Base-by-base conservation (phyloP, 2,797 vertebrate species). In the Cryptoprocta ferox region DNA sequence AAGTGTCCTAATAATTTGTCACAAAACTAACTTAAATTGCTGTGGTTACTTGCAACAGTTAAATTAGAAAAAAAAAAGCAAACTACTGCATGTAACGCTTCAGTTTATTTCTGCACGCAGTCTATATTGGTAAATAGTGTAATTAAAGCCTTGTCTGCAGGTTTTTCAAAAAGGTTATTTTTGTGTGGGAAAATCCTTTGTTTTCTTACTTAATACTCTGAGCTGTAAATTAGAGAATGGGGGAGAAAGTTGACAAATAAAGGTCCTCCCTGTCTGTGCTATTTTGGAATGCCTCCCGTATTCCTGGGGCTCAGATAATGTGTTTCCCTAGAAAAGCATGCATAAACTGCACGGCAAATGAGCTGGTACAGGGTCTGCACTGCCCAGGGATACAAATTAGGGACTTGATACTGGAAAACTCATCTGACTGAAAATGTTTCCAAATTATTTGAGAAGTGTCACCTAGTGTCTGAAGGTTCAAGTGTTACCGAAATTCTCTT, bases 301-400 rank as follows among this genome's bases (percentile, higher is more conserved):
- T 96, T 98, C 96, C 92, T 91, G 73, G 94, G 96, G 94, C 96
- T 98, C 89, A 79, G 89, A 97, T 98, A 98, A 98, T 98, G 94
- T 96, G 94, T 98, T 89, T 98, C 95, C 98, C 96, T 97, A 65
- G 94, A 98, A 98, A 96, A 97, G 93, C 96, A 88, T 98, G 75
- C 92, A 97, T 98, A 98, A 98, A 98, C 93, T 85, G 91, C 80
- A 91, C 86, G 39, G 56, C 97, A 98, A 98, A 98, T 98, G 96
- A 98, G 92, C 97, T 98, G 96, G 93, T 98, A 95, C 93, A 87
- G 94, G 95, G 94, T 95, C 84, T 98, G 56, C 89, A 96, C 93
- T 98, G 95, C 93, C 97, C 96, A 61, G 45, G 95, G 95, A 89
- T 97, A 95, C 96, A 97, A 95, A 98, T 97, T 97, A 98, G 91